Evolutionary conservation across 2,888 invertebrate genomes (phyloP).

Genomic region (Apamea crenata): DNA sequence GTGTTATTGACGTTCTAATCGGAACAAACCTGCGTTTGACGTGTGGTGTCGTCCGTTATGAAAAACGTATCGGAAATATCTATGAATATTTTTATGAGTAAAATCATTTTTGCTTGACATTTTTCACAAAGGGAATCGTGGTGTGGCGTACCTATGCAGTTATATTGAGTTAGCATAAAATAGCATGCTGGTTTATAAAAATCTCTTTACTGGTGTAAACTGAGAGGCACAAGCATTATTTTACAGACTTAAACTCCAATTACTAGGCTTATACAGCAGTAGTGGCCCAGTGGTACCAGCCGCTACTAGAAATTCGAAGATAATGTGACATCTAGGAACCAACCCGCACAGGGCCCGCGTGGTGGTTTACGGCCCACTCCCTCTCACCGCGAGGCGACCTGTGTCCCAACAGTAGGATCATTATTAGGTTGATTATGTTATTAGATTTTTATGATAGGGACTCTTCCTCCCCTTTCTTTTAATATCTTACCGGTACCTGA

Average conservation of each 20-base stretch:
- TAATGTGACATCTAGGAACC: too few relatives aligned
- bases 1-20: conserved; percentile 61
- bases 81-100: conserved; percentile 44
- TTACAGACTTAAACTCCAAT: background rate
- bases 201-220: background rate
- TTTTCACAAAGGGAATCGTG: conserved; percentile 16
- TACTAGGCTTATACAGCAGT: too few relatives aligned
- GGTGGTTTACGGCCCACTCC: too few relatives aligned
- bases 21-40: conserved; percentile 64
- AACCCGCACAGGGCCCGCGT: too few relatives aligned
- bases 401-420: too few relatives aligned
- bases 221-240: background rate
- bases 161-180: background rate
- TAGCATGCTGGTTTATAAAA: background rate
- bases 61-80: conserved; percentile 53
- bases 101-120: conserved; percentile 13
- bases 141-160: background rate
- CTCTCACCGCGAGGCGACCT: too few relatives aligned
- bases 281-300: too few relatives aligned
- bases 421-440: too few relatives aligned
- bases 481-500: too few relatives aligned
- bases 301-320: too few relatives aligned
- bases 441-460: too few relatives aligned
- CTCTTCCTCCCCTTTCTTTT: too few relatives aligned
- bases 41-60: conserved; percentile 64